These are phyloP conservation scores for Rhodeus uyekii DNA, from an alignment of 2,797 vertebrate genomes.

Conservation along the genomic window DNA sequence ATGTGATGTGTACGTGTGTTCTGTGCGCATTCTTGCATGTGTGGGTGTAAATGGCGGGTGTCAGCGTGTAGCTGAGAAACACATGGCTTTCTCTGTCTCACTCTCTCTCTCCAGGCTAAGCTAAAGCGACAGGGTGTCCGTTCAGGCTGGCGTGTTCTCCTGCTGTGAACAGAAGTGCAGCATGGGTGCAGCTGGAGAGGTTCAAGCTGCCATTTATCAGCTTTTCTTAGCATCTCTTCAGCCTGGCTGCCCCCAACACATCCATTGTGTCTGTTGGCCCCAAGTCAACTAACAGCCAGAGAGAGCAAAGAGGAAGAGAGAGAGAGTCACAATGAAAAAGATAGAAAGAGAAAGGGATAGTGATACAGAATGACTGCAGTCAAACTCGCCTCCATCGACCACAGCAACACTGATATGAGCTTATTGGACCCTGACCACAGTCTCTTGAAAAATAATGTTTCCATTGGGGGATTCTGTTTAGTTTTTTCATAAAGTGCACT, in stretches of 20 bases:
- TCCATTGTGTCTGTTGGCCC: conserved; percentile 47
- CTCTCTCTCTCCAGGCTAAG: conserved; percentile 42
- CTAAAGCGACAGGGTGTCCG: conserved; percentile 56
- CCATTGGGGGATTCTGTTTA: no score
- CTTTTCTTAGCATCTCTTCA: conserved; percentile 58
- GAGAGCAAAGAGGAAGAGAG: conserved; percentile 32
- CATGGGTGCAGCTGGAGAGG: conserved; percentile 58
- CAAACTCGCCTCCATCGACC: conserved; percentile 68
- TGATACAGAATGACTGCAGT: conserved; percentile 75
- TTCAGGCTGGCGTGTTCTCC: conserved; percentile 51
- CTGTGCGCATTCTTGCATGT: conserved; percentile 30
- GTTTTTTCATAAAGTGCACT: conserved; percentile 58
- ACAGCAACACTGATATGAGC: conserved; percentile 75
- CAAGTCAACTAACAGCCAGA: conserved; percentile 34
- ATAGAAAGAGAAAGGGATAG: conserved; percentile 30
- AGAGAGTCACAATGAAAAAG: conserved; percentile 22
- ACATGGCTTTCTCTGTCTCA: not conserved
- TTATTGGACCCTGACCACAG: conserved; percentile 70
- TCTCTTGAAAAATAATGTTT: conserved; percentile 73
- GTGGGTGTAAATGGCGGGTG: conserved; percentile 33
- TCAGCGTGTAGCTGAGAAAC: conserved; percentile 21
- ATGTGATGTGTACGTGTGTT: conserved; percentile 26
- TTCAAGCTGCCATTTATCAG: conserved; percentile 63
- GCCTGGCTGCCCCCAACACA: conserved; percentile 49
- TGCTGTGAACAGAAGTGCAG: conserved; percentile 53